Evolutionary conservation across 1,140 invertebrate genomes (phyloP), one percentile per base, ranked within the genome.

Genomic region (Latrodectus geometricus): DNA sequence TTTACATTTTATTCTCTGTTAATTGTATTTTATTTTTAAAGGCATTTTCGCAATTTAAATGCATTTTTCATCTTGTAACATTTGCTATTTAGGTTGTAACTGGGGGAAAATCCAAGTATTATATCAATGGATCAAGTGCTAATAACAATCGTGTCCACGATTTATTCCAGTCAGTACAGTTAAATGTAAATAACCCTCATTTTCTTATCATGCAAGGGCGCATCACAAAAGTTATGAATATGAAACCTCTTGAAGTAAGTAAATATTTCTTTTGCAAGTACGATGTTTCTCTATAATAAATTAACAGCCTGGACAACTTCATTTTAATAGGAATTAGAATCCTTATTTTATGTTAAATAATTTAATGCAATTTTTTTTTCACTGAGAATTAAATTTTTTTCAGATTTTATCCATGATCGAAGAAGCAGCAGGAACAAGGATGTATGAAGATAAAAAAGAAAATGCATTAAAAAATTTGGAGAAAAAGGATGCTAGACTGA

Each of bases 201-300:
- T 99, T 99, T 91, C 94, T 99, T 8, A 99, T 99, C 89, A 99
- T 99, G 98, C 99, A 99, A 93, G 99, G 99, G 9, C 94, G 98
- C 89, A 99, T 99, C 79, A 99, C 98, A 0, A 99, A 99, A 93
- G 98, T 99, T 2, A 93, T 99, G 4, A 99, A 99, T 91, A 99
- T 99, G 98, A 99, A 99, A 90, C 97, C 98, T 17, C 93, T 94
- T 85, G 98, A 99, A 93, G 96, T 97, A 91, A 81, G 89, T 65
- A 68, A 70, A 56, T 14, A 56, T 66, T 74, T 73, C 17, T 17
- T 61, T 61, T 11, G 8, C 8, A 14, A 17, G 8, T 3, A 61
- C 3, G 3, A 61, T n/a, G 8, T 61, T 61, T 61, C 54, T 14
- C 54, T 61, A 61, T 14, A 2, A 14, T 61, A 11, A 61, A 61